These are phyloP conservation scores for Clavelina lepadiformis DNA, from an alignment of 23 tunicate genomes.

Conservation along the genomic window DNA sequence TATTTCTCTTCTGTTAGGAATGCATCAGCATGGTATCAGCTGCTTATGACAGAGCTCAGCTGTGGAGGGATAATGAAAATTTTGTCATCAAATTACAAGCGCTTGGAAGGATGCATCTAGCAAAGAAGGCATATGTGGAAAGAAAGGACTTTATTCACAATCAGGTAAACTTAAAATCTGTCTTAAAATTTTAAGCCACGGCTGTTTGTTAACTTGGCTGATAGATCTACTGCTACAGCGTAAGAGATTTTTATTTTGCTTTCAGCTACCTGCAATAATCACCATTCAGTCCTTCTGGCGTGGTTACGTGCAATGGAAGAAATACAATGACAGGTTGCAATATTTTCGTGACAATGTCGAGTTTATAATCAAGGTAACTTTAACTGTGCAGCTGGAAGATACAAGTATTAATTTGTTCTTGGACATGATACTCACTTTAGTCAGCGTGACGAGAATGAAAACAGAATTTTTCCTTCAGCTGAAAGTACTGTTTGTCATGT, in stretches of 20 bases:
- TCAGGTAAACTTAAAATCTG: conserved; percentile 45
- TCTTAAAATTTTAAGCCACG: too few species aligned
- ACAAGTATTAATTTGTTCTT: too few species aligned
- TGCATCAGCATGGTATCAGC: conserved; percentile 79
- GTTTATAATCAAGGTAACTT: conserved; percentile 60
- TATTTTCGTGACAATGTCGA: conserved; percentile 69
- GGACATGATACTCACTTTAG: too few species aligned
- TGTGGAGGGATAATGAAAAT: conserved; percentile 82
- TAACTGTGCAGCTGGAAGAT: too few species aligned
- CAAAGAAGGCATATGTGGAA: conserved; percentile 55
- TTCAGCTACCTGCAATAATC: conserved; percentile 83
- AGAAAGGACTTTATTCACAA: conserved; percentile 59
- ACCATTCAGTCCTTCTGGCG: conserved; percentile 77
- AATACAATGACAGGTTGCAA: conserved; percentile 55
- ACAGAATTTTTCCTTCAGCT: too few species aligned
- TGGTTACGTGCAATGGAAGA: conserved; percentile 65
- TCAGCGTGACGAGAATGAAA: too few species aligned
- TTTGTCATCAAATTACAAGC: conserved; percentile 80
- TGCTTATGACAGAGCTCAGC: conserved; percentile 86
- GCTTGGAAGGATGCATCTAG: conserved; percentile 60
- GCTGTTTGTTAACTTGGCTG: too few species aligned
- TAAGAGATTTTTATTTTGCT: too few species aligned
- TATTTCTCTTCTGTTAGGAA: conserved; percentile 32
- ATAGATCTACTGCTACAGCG: too few species aligned
- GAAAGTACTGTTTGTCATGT: background rate